Conservation (phyloP, 2,113 vertebrate genomes). For the Neodon shergylaensis region DNA sequence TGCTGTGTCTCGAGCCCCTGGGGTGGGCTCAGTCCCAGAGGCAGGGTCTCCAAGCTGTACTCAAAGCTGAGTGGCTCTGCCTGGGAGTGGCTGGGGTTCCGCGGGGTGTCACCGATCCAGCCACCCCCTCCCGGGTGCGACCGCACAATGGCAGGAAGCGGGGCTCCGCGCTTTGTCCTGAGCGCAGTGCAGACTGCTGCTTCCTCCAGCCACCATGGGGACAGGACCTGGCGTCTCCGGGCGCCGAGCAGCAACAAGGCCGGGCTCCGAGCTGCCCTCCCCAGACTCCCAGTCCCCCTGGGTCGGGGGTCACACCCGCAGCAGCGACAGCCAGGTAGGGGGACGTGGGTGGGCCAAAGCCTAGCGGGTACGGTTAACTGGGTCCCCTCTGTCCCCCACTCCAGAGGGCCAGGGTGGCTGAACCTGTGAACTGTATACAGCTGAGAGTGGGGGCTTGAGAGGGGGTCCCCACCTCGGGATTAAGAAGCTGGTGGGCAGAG, state of each 20-base stretch:
- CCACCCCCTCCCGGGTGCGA: conserved; percentile 11
- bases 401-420: neutral
- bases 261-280: neutral
- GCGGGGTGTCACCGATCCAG: neutral
- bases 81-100: neutral
- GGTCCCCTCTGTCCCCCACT: neutral
- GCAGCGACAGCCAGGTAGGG: conserved; percentile 60
- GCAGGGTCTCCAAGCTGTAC: neutral
- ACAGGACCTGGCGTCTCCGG: conserved; percentile 76
- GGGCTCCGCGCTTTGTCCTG: conserved; percentile 70
- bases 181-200: conserved; percentile 39
- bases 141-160: conserved; percentile 81
- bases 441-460: neutral
- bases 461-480: neutral
- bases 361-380: fast-evolving
- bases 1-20: neutral
- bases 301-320: neutral
- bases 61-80: neutral
- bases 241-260: conserved; percentile 29
- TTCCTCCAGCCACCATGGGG: conserved; percentile 78
- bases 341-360: neutral
- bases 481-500: neutral
- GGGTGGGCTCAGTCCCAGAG: neutral
- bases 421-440: neutral
- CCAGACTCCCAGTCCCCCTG: neutral